Conservation (phyloP, 37 sponge, comb jelly and placozoan species). For the Tethya wilhelma region DNA sequence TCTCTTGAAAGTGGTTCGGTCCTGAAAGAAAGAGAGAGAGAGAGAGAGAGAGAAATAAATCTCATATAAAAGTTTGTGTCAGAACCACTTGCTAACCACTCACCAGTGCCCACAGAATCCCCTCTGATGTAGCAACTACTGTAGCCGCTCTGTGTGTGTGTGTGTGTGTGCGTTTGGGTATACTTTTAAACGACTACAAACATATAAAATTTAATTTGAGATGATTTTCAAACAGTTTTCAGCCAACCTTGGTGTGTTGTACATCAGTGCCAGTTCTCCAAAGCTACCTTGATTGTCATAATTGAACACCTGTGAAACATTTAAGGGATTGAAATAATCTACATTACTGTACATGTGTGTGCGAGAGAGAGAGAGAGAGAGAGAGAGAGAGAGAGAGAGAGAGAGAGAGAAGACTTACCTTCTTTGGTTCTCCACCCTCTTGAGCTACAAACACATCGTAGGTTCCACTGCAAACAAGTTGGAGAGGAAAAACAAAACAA, state of each 20-base stretch:
- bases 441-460: constrained; percentile 47
- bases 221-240: neutral
- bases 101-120: constrained; percentile 89
- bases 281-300: constrained; percentile 87
- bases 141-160: constrained; percentile 81
- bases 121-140: constrained; percentile 77
- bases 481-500: no score
- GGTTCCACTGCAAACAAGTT: constrained; percentile 33
- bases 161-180: no score
- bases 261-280: constrained; percentile 97
- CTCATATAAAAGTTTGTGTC: neutral
- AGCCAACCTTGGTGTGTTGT: constrained; percentile 92
- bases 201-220: neutral
- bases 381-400: neutral
- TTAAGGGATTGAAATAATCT: neutral
- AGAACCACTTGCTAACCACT: neutral
- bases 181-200: neutral
- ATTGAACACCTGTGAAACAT: constrained; percentile 67
- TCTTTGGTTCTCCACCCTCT: constrained; percentile 45
- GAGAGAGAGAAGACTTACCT: constrained; percentile 21
- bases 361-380: neutral
- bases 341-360: neutral
- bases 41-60: neutral
- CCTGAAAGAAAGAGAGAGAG: constrained; percentile 40
- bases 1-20: constrained; percentile 83